These are phyloP conservation scores for Lasioglossum vierecki DNA, from an alignment of 2,888 invertebrate genomes.

Conservation along the genomic window DNA sequence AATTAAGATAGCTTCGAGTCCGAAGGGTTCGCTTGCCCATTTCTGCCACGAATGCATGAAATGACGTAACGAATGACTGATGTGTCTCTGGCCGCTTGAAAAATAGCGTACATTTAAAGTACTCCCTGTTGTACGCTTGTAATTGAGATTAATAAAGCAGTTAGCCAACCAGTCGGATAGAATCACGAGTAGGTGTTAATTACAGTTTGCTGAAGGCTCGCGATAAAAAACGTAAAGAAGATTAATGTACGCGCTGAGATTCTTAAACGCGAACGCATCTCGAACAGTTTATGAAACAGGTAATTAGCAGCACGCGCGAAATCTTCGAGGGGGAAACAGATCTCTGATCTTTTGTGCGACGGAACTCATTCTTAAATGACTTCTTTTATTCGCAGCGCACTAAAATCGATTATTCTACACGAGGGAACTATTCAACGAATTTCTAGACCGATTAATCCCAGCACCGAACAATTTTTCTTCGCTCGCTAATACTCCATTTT, in stretches of 20 bases:
- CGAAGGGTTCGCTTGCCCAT: too few relatives aligned
- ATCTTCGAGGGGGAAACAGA: slow-evolving; percentile 15
- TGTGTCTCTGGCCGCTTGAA: neutral
- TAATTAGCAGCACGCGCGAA: slow-evolving; percentile 35
- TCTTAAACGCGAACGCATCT: slow-evolving; percentile 24
- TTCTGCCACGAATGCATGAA: too few relatives aligned
- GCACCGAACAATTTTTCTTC: neutral
- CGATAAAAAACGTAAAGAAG: slow-evolving; percentile 12
- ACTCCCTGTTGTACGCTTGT: slow-evolving; percentile 36
- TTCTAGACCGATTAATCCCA: neutral
- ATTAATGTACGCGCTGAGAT: slow-evolving; percentile 16
- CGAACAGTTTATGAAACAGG: slow-evolving; percentile 24
- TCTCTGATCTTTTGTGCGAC: neutral
- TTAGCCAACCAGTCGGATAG: slow-evolving; percentile 18
- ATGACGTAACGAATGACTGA: neutral
- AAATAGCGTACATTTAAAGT: slow-evolving; percentile 1
- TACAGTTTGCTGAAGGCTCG: slow-evolving; percentile 15
- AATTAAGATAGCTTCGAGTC: too few relatives aligned
- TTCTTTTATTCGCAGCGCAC: slow-evolving; percentile 34
- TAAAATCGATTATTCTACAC: neutral
- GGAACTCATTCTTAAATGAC: slow-evolving; percentile 39
- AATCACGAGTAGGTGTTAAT: slow-evolving; percentile 43
- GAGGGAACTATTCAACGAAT: neutral
- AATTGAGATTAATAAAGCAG: slow-evolving; percentile 62
- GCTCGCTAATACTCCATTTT: neutral